Evolutionary conservation across 37 sponge, comb jelly and placozoan species (phyloP).

Genomic region (Agelas oroides): DNA sequence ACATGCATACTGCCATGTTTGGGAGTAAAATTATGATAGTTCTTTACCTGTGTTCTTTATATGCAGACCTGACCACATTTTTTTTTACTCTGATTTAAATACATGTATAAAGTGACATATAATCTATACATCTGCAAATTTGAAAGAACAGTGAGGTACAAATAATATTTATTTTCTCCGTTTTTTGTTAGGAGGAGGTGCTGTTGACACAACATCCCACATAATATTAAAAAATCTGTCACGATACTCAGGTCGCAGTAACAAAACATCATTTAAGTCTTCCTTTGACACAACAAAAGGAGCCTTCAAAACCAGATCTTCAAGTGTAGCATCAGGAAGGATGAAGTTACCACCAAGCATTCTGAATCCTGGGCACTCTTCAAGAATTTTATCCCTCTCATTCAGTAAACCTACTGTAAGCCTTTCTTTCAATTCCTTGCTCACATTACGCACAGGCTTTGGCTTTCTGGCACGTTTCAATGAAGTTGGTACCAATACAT

Average conservation of each 20-base stretch:
- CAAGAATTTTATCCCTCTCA: background rate
- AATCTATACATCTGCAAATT: too few relatives aligned
- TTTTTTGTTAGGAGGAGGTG: background rate
- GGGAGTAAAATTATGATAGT: too few relatives aligned
- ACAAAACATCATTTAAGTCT: background rate
- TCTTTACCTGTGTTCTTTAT: too few relatives aligned
- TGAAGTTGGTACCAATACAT: background rate
- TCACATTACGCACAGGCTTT: too few relatives aligned
- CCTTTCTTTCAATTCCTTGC: background rate
- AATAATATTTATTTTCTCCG: background rate
- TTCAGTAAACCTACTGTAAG: background rate
- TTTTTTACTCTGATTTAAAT: too few relatives aligned
- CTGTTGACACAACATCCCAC: background rate
- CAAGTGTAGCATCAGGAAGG: conserved; percentile 6
- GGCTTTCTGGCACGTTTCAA: background rate
- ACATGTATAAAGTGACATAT: too few relatives aligned
- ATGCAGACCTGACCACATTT: too few relatives aligned
- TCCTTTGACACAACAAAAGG: background rate
- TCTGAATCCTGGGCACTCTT: background rate
- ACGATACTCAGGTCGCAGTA: background rate
- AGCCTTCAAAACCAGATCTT: conserved; percentile 6
- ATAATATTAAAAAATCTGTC: background rate
- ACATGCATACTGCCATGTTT: too few relatives aligned
- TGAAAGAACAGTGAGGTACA: too few relatives aligned
- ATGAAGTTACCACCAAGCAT: conserved; percentile 23